Percentiles rank a stretch among this genome's conserved stretches.
Evolutionary conservation across 2,888 invertebrate species (phyloP).

Genomic region (Scelioninae gen. 2): DNA sequence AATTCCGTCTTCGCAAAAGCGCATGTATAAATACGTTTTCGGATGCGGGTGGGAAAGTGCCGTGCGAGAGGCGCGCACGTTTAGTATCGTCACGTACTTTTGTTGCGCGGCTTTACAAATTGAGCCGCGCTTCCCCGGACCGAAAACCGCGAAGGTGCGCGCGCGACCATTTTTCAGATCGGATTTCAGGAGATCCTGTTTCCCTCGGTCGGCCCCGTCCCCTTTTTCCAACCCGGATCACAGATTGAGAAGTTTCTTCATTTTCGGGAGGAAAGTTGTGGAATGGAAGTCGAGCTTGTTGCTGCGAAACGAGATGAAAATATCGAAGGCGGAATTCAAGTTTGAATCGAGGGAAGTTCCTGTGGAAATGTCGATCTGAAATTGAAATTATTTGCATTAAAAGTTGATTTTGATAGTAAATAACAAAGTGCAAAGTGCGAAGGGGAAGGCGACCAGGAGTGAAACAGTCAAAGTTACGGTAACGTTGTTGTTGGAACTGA

Average conservation of each 20-base stretch:
- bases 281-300: slow-evolving; percentile 46
- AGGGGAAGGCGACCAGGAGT: no score
- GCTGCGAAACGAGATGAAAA: slow-evolving; percentile 37
- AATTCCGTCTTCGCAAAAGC: slow-evolving; percentile 59
- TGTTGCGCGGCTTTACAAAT: slow-evolving; percentile 71
- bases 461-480: no score
- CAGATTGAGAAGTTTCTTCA: slow-evolving; percentile 49
- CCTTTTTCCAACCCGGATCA: slow-evolving; percentile 20
- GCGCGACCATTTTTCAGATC: slow-evolving; percentile 52
- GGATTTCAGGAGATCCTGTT: slow-evolving; percentile 34
- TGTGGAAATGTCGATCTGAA: slow-evolving; percentile 12
- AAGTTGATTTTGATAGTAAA: neutral
- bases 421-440: neutral
- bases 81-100: slow-evolving; percentile 72
- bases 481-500: no score
- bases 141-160: slow-evolving; percentile 30
- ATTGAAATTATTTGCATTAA: slow-evolving; percentile 38
- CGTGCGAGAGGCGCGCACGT: slow-evolving; percentile 68
- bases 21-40: slow-evolving; percentile 60
- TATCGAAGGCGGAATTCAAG: slow-evolving; percentile 25
- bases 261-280: slow-evolving; percentile 41
- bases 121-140: slow-evolving; percentile 65
- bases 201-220: no score
- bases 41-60: slow-evolving; percentile 60
- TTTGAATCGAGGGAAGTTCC: slow-evolving; percentile 12